Percentiles rank a stretch among this genome's conserved stretches.
Evolutionary conservation across 2,888 invertebrate genomes (phyloP).

Genomic region (Neuroscelio doddi): DNA sequence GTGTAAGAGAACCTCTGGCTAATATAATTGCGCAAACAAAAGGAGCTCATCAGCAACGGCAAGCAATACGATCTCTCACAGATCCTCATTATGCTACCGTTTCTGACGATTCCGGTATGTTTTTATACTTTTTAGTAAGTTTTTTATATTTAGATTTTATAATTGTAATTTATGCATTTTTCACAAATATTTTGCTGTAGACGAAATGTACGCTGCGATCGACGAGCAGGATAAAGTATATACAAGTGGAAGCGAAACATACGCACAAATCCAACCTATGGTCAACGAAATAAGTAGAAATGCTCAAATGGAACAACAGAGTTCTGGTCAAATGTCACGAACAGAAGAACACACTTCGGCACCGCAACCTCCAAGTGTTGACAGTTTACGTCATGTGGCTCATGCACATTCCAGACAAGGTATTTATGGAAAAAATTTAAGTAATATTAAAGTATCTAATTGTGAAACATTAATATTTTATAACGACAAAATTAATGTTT

Average conservation of each 20-base stretch:
- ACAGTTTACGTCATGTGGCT: constrained; percentile 76
- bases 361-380: constrained; percentile 77
- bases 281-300: constrained; percentile 69
- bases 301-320: constrained; percentile 63
- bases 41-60: constrained; percentile 68
- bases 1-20: constrained; percentile 90
- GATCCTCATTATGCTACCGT: constrained; percentile 91
- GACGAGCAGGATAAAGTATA: constrained; percentile 82
- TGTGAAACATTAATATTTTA: no score
- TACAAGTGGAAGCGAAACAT: constrained; percentile 88
- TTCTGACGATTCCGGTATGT: constrained; percentile 88
- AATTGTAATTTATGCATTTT: no score
- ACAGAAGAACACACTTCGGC: constrained; percentile 66
- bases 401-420: constrained; percentile 78
- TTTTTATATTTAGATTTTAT: not conserved
- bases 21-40: constrained; percentile 81
- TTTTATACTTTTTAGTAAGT: not conserved
- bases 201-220: constrained; percentile 93
- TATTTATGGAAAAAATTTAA: constrained; percentile 49
- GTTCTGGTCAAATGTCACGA: constrained; percentile 52
- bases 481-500: constrained; percentile 7
- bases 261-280: constrained; percentile 85
- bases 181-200: no score
- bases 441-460: not conserved
- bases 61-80: constrained; percentile 61